These are phyloP conservation scores for Melieria omissa DNA, from an alignment of 2,888 invertebrate genomes.

Conservation along the genomic window DNA sequence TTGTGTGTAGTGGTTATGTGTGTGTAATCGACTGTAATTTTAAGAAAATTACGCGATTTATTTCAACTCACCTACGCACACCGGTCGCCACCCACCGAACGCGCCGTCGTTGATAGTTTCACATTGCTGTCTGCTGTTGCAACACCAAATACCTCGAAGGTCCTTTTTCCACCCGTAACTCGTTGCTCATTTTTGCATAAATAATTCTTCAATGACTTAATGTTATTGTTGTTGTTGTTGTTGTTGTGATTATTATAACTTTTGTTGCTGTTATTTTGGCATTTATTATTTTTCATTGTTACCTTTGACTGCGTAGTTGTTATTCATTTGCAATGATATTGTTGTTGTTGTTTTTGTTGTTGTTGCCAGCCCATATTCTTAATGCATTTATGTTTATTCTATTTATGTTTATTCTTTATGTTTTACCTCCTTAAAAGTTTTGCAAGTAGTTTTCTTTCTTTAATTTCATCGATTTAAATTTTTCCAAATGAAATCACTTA, in stretches of 20 bases:
- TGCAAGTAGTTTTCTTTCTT: neutral
- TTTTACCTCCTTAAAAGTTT: neutral
- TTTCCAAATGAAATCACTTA: conserved; percentile 21
- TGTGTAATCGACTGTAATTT: conserved; percentile 64
- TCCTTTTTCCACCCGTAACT: neutral
- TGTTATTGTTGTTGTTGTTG: conserved; percentile 44
- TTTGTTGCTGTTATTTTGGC: conserved; percentile 5
- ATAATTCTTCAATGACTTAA: conserved; percentile 61
- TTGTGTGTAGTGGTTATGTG: conserved; percentile 2
- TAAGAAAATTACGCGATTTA: conserved; percentile 60
- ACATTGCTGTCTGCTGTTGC: too few relatives aligned
- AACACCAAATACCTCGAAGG: neutral
- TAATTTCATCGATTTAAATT: conserved; percentile 8
- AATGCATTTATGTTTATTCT: conserved; percentile 13
- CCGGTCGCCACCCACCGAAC: neutral
- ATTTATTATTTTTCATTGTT: conserved; percentile 7
- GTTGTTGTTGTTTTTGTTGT: neutral
- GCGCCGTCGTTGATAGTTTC: too few relatives aligned
- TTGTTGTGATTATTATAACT: conserved; percentile 10
- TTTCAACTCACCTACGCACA: conserved; percentile 16
- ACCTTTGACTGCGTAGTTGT: neutral
- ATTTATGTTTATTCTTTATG: conserved; percentile 8
- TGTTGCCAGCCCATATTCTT: conserved; percentile 14
- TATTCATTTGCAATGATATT: neutral
- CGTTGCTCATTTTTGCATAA: conserved; percentile 51